Base-by-base conservation (phyloP, 2,888 invertebrate species). In the Eurytoma californica region DNA sequence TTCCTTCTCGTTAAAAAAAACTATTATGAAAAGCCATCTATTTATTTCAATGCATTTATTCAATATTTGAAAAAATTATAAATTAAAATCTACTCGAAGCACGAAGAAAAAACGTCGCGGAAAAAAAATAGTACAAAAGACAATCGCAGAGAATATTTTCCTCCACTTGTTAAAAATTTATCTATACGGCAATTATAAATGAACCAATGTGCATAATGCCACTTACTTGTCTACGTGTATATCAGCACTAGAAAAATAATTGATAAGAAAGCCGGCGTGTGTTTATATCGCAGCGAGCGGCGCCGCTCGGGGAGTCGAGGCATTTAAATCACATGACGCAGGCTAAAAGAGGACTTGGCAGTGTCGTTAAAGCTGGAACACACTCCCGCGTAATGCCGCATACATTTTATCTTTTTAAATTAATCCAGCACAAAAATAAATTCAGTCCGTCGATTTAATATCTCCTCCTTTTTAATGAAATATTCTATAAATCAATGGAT, bases 311-410 rank as follows among this genome's bases (percentile, higher is more conserved):
- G 1, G 24, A 16, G 18, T 24, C 73, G 75, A 80, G 83, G 83
- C 80, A 84, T 83, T 84, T 83, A 84, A 84, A 83, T 84, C 77
- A 82, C 79, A 75, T 72, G 70, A 66, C 72, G 72, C 65, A 78
- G 63, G 80, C 82, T 72, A 60, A 79, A 39, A 77, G 82, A 74
- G 72, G 69, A 65, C 68, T 58, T 68, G 16, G n/a, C 39, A 58
- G 53, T 53, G 24, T 53, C 53, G 51, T 20, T 30, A 18, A 16
- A n/a, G 30, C 18, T 39, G 39, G 39, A 39, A 39, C 39, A 39
- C 39, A 39, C 39, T 9, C 39, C 9, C 39, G 39, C 39, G 7
- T 39, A 39, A 39, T 39, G 39, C 9, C 9, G 9, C 9, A 39
- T 39, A 39, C 39, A 39, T 39, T 39, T 39, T 39, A 39, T 39